A percentile compares a stretch with the other conserved stretches of the same genome.
Conservation (phyloP, 2,113 vertebrate genomes). For the Coturnix japonica region DNA sequence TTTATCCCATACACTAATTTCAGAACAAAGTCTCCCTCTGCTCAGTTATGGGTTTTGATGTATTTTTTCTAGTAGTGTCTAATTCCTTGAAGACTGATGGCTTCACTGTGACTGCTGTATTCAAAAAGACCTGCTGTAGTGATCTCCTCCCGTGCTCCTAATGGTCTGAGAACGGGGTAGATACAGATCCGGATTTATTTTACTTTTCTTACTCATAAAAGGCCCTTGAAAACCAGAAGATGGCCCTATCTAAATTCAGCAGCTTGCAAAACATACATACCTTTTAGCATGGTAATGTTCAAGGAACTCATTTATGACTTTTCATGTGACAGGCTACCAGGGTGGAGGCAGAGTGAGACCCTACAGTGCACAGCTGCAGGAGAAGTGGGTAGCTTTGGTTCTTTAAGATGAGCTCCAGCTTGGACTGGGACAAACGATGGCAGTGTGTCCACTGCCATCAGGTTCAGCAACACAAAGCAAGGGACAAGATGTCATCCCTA, state of each 20-base stretch:
- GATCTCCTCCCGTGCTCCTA: not conserved
- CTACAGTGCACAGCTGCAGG: not conserved
- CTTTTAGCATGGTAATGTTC: not conserved
- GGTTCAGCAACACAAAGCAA: not conserved
- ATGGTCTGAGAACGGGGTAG: not conserved
- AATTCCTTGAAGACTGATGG: not conserved
- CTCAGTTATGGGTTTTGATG: not conserved
- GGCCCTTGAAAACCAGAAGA: not conserved
- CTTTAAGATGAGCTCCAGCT: not conserved
- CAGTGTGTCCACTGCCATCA: not conserved
- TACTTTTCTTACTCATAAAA: not conserved
- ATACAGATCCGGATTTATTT: not conserved
- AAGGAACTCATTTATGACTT: not conserved
- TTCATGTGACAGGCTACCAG: fast-evolving
- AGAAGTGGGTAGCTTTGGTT: not conserved
- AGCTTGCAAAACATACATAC: not conserved
- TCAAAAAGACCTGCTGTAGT: not conserved
- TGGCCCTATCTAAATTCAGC: not conserved
- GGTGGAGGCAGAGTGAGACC: not conserved
- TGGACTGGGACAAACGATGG: not conserved
- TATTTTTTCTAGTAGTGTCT: not conserved
- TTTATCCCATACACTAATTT: not conserved
- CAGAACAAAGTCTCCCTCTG: not conserved
- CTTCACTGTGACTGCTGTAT: not conserved
- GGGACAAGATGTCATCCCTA: not conserved